Evolutionary conservation across 2,888 invertebrate genomes (phyloP).

Genomic region (Coelogynopora nodosa): DNA sequence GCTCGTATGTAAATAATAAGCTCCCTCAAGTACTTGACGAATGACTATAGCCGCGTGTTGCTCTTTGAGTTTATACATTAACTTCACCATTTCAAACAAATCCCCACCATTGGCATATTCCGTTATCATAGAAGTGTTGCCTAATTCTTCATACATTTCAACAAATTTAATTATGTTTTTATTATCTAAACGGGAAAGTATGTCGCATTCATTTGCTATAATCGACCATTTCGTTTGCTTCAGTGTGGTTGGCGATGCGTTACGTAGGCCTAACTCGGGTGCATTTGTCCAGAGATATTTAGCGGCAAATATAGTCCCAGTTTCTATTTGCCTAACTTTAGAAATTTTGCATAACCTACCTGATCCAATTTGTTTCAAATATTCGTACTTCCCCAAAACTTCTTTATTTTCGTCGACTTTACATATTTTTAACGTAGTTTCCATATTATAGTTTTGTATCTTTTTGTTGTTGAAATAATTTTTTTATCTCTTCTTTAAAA

Average conservation of each 20-base stretch:
- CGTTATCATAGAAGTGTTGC: neutral
- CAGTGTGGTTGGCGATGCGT: neutral
- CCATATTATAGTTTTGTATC: no score
- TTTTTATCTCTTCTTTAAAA: no score
- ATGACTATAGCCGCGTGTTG: neutral
- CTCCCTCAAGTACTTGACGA: conserved; percentile 1
- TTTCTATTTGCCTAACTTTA: neutral
- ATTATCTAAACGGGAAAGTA: neutral
- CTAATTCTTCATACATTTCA: neutral
- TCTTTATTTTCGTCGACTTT: no score
- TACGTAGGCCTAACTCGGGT: neutral
- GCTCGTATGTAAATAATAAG: conserved; percentile 30
- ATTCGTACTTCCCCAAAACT: no score
- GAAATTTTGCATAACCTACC: neutral
- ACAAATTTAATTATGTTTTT: neutral
- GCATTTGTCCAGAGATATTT: neutral
- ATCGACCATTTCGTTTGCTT: neutral
- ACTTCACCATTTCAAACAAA: neutral
- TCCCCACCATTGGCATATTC: neutral
- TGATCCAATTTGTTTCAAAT: no score
- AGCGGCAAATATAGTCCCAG: neutral
- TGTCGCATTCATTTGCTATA: neutral
- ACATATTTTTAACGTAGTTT: no score
- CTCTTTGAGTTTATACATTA: neutral
- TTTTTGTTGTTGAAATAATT: no score